These are phyloP conservation scores for Phaonia tiefii DNA, from an alignment of 2,888 invertebrate species.

Conservation along the genomic window DNA sequence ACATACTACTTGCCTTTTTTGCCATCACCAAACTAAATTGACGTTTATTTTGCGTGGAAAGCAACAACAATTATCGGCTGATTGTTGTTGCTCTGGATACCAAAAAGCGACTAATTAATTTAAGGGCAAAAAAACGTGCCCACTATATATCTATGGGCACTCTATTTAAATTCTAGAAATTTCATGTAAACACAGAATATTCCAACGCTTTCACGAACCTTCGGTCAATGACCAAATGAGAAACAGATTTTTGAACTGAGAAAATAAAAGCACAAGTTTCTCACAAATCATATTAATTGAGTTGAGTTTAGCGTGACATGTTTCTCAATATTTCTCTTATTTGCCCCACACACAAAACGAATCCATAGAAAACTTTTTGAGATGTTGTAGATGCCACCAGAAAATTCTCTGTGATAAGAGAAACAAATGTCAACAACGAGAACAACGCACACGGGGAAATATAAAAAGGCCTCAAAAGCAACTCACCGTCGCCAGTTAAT, in stretches of 20 bases:
- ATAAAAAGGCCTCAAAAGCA: slow-evolving; percentile 38
- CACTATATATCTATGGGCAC: too few species aligned
- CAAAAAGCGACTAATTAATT: too few species aligned
- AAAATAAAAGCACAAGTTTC: too few species aligned
- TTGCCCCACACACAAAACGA: neutral
- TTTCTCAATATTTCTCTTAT: neutral
- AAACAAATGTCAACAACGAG: neutral
- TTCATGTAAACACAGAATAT: neutral
- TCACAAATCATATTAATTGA: too few species aligned
- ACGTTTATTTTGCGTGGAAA: too few species aligned
- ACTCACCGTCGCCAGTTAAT: slow-evolving; percentile 42
- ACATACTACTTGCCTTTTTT: too few species aligned
- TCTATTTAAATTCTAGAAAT: too few species aligned
- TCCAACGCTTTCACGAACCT: slow-evolving; percentile 44
- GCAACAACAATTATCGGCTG: too few species aligned
- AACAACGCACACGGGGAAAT: neutral
- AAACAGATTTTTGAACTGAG: slow-evolving; percentile 8
- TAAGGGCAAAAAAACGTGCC: too few species aligned
- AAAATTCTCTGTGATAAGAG: slow-evolving; percentile 32
- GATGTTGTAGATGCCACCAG: slow-evolving; percentile 14
- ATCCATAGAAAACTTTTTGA: neutral
- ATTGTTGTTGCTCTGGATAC: too few species aligned
- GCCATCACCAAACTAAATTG: too few species aligned
- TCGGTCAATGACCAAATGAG: slow-evolving; percentile 41
- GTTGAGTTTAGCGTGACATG: too few species aligned